A percentile compares a stretch with the other conserved stretches of the same genome.
Conservation (phyloP, 2,113 vertebrate species). For the Leptobrachium leishanense region DNA sequence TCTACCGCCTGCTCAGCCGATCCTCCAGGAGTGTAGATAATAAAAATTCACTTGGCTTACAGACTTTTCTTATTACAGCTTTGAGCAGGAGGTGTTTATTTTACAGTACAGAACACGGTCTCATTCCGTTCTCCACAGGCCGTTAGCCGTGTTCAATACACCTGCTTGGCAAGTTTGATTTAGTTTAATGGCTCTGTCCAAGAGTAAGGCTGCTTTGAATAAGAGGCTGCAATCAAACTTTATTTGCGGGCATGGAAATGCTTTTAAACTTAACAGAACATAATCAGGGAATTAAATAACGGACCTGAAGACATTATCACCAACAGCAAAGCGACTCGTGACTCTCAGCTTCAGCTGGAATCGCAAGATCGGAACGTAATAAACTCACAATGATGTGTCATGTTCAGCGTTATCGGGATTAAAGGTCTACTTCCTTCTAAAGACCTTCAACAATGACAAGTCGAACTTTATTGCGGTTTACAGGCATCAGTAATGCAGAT, state of each 20-base stretch:
- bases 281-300: conserved; percentile 31
- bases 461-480: background rate
- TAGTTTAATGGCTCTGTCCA: background rate
- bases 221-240: background rate
- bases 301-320: conserved; percentile 9
- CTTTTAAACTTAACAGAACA: conserved; percentile 25
- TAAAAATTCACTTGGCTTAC: background rate
- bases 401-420: background rate
- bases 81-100: conserved; percentile 17
- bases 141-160: background rate
- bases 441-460: background rate
- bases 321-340: background rate
- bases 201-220: conserved; percentile 15
- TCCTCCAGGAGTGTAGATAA: background rate
- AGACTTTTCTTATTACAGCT: background rate
- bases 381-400: too few species aligned
- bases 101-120: conserved; percentile 3
- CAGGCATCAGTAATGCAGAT: background rate
- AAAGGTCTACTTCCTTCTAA: background rate
- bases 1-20: background rate
- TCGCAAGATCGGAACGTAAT: background rate
- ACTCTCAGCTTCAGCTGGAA: background rate
- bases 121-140: background rate
- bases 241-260: conserved; percentile 26
- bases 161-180: background rate